These are phyloP conservation scores for Fukomys damarensis DNA, from an alignment of 2,113 vertebrate species.

Conservation along the genomic window DNA sequence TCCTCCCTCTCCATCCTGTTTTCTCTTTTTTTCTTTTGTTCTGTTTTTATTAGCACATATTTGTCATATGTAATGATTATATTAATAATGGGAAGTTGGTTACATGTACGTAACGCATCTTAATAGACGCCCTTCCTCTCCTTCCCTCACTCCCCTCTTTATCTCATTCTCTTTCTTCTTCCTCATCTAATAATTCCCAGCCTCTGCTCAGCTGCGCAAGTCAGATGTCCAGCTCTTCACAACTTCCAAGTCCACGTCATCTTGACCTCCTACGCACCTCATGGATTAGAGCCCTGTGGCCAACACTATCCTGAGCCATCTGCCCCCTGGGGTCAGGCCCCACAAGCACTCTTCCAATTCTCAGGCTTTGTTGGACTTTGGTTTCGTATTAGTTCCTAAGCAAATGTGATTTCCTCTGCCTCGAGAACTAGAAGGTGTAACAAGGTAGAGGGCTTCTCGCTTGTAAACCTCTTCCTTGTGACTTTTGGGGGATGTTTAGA, in stretches of 20 bases:
- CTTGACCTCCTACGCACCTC: not conserved
- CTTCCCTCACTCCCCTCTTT: not conserved
- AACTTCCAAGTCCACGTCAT: not conserved
- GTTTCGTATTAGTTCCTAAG: not conserved
- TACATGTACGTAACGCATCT: not conserved
- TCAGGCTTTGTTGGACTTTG: not conserved
- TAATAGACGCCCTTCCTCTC: not conserved
- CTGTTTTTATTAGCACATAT: not conserved
- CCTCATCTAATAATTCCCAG: not conserved
- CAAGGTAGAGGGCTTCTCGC: not conserved
- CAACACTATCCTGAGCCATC: not conserved
- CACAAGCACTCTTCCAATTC: not conserved
- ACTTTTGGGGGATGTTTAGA: not conserved
- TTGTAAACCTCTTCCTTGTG: not conserved
- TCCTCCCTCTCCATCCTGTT: not conserved
- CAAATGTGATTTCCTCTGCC: not conserved
- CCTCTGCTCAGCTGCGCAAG: not conserved
- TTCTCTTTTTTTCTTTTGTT: not conserved
- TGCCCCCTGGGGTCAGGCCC: rapidly evolving
- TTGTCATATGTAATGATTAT: not conserved
- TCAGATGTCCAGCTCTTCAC: not conserved
- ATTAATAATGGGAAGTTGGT: not conserved
- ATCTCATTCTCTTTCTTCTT: not conserved
- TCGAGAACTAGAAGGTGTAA: not conserved
- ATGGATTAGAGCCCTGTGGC: not conserved